phyloP scores from a whole-genome alignment of 2,888 invertebrate genomes.

The Augochlorella aurata region DNA sequence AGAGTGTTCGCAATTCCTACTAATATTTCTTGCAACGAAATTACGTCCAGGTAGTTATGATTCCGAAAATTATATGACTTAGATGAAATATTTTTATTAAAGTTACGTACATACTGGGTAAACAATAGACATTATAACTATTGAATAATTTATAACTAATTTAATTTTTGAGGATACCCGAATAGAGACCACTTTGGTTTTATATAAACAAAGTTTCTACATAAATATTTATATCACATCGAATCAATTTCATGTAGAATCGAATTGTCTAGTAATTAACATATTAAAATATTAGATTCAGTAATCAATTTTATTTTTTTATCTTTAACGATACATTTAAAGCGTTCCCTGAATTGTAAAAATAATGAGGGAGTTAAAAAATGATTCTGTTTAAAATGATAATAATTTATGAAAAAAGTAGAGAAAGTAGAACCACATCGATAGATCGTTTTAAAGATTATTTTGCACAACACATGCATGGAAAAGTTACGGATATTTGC shows the following conservation, averaged over 20 bases:
- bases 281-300: not conserved
- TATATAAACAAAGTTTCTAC: no score
- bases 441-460: not conserved
- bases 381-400: not conserved
- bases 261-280: not conserved
- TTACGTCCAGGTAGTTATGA: not conserved
- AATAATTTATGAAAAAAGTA: not conserved
- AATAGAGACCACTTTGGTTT: no score
- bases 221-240: not conserved
- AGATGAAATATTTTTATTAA: not conserved
- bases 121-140: not conserved
- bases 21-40: not conserved
- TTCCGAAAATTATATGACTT: not conserved
- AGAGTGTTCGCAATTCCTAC: conserved; percentile 10
- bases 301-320: not conserved
- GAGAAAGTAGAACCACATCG: not conserved
- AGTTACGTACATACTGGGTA: not conserved
- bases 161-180: no score
- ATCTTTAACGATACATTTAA: not conserved
- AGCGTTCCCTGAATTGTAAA: not conserved
- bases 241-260: not conserved
- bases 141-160: no score
- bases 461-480: no score
- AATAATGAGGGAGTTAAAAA: not conserved
- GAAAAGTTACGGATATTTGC: not conserved